phyloP scores from a whole-genome alignment of 2,797 vertebrate species.

The Sebastes vulpes region DNA sequence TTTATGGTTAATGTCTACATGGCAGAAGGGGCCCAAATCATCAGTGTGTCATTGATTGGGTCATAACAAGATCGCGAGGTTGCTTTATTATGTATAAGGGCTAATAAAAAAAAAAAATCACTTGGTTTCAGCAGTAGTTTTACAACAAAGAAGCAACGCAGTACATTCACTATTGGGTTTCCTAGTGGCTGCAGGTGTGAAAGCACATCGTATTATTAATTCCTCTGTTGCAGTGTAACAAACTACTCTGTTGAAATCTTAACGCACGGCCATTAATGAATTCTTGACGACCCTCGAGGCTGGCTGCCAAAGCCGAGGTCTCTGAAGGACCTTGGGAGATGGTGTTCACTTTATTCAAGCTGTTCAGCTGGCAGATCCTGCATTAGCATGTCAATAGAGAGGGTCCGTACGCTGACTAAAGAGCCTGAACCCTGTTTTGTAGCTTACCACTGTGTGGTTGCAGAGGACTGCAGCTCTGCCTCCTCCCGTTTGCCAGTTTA shows the following conservation, averaged over 20 bases:
- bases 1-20: slow-evolving; percentile 64
- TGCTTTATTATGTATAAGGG: slow-evolving; percentile 61
- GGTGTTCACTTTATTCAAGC: slow-evolving; percentile 78
- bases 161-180: background rate
- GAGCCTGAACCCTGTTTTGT: slow-evolving; percentile 36
- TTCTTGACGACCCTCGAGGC: slow-evolving; percentile 45
- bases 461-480: slow-evolving; percentile 40
- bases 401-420: slow-evolving; percentile 37
- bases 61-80: slow-evolving; percentile 45
- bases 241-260: slow-evolving; percentile 21
- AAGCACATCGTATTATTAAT: background rate
- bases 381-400: slow-evolving; percentile 87
- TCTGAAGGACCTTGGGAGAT: slow-evolving; percentile 65
- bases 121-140: slow-evolving; percentile 16
- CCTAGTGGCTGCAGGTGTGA: slow-evolving; percentile 11
- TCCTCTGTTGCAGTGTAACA: slow-evolving; percentile 4
- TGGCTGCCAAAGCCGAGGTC: slow-evolving; percentile 56
- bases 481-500: slow-evolving; percentile 40
- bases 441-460: slow-evolving; percentile 31
- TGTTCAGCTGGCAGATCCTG: slow-evolving; percentile 75
- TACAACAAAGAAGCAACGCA: slow-evolving; percentile 11
- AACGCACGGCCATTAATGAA: slow-evolving; percentile 31
- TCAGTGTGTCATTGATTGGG: slow-evolving; percentile 59
- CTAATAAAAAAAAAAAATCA: slow-evolving; percentile 24
- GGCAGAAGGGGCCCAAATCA: slow-evolving; percentile 61